Percentiles rank a stretch among this genome's conserved stretches.
Evolutionary conservation across 2,888 invertebrate genomes (phyloP).

Genomic region (Zhuqinia jingwanae): DNA sequence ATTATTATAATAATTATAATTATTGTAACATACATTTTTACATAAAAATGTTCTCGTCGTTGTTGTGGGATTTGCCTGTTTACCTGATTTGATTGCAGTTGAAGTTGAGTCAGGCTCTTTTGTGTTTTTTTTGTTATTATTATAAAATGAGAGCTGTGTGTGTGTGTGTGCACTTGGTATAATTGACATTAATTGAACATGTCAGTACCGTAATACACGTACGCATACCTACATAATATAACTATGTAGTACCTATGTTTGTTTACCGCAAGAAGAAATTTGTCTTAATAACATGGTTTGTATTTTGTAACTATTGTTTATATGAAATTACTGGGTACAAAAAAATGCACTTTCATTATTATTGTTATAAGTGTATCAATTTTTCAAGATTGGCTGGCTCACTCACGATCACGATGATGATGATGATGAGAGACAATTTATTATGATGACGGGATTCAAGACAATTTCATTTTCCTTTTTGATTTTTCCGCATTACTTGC

Average conservation of each 20-base stretch:
- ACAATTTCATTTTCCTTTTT: slow-evolving; percentile 37
- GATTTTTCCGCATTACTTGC: slow-evolving; percentile 4
- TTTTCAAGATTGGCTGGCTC: background rate
- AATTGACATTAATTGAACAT: slow-evolving; percentile 41
- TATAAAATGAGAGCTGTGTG: background rate
- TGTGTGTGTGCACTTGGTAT: background rate
- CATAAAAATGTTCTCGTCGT: background rate
- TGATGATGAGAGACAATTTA: no score
- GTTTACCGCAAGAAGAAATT: slow-evolving; percentile 3
- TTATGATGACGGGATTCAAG: slow-evolving; percentile 18
- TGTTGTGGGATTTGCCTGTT: background rate
- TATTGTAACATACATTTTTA: no score
- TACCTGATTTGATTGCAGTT: slow-evolving; percentile 6
- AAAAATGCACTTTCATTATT: slow-evolving; percentile 39
- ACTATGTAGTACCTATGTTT: slow-evolving; percentile 21
- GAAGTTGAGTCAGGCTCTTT: slow-evolving; percentile 12
- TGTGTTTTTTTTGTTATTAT: background rate
- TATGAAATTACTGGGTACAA: background rate
- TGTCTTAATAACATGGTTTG: no score
- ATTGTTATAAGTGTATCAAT: slow-evolving; percentile 32
- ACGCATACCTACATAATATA: no score
- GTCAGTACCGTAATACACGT: slow-evolving; percentile 21
- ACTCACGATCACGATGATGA: slow-evolving; percentile 17
- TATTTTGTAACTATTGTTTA: no score
- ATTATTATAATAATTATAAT: no score